Evolutionary conservation across 2,113 vertebrate species (phyloP).

Genomic region (Climacteris rufus): DNA sequence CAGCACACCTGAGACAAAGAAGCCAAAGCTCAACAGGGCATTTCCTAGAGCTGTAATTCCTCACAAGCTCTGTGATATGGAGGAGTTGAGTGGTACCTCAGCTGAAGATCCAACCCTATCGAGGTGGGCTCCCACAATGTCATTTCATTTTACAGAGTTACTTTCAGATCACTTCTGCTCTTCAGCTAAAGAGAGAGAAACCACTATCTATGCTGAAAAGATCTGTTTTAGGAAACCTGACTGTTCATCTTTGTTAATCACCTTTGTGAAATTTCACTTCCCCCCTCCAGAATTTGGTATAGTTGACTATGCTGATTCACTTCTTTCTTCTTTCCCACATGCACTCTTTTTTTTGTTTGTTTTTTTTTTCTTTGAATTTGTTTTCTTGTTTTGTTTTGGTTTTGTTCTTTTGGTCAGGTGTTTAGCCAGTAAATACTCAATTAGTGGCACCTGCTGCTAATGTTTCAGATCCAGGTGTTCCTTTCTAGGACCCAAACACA

Average conservation of each 20-base stretch:
- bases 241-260: not conserved
- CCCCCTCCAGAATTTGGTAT: not conserved
- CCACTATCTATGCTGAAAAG: not conserved
- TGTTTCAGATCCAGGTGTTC: not conserved
- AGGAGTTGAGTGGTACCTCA: fast-evolving
- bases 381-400: no score
- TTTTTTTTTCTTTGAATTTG: no score
- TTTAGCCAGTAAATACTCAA: not conserved
- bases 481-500: not conserved
- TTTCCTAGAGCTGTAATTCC: not conserved
- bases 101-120: not conserved
- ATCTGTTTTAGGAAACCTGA: not conserved
- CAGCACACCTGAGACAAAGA: not conserved
- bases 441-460: conserved; percentile 5
- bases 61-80: not conserved
- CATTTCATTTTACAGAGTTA: not conserved
- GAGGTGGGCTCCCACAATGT: not conserved
- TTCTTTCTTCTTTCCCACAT: not conserved
- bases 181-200: not conserved
- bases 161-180: not conserved
- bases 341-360: no score
- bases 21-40: not conserved
- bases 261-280: not conserved
- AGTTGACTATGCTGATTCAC: not conserved
- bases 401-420: not conserved